Conservation (phyloP, 2,888 invertebrate genomes). For the Adelognathus sp. region DNA sequence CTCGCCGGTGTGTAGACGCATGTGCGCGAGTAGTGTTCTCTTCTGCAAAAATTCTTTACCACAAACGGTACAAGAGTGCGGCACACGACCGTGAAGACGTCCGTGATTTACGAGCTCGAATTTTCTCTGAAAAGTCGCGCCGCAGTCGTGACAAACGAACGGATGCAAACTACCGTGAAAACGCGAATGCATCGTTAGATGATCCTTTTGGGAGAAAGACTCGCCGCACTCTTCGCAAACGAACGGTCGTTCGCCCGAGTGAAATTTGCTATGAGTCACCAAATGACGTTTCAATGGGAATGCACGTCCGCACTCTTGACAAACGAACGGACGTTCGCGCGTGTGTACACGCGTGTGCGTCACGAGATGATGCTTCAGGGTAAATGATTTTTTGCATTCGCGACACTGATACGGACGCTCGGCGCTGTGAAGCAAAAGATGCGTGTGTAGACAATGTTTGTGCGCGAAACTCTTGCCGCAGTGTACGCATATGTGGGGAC, state of each 20-base stretch:
- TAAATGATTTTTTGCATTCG: slow-evolving; percentile 94
- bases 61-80: slow-evolving; percentile 91
- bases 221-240: slow-evolving; percentile 96
- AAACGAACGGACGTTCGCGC: slow-evolving; percentile 91
- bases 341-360: slow-evolving; percentile 91
- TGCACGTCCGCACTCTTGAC: slow-evolving; percentile 91
- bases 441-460: slow-evolving; percentile 92
- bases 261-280: slow-evolving; percentile 93
- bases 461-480: slow-evolving; percentile 92
- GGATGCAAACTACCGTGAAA: slow-evolving; percentile 98
- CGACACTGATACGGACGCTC: slow-evolving; percentile 92
- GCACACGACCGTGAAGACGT: slow-evolving; percentile 90
- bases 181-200: slow-evolving; percentile 93
- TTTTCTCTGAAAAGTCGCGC: slow-evolving; percentile 91
- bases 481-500: slow-evolving; percentile 90
- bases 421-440: slow-evolving; percentile 90
- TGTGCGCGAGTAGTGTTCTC: slow-evolving; percentile 90
- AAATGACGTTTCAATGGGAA: slow-evolving; percentile 92
- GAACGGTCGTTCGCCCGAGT: slow-evolving; percentile 92
- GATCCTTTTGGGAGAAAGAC: slow-evolving; percentile 95
- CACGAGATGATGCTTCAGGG: slow-evolving; percentile 91
- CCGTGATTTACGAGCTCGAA: slow-evolving; percentile 94
- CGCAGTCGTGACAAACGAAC: slow-evolving; percentile 96
- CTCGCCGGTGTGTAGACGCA: slow-evolving; percentile 90
- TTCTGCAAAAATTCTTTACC: slow-evolving; percentile 94